Percentiles rank a stretch among this genome's conserved stretches.
These are phyloP conservation scores for Clinocottus analis DNA, from an alignment of 2,113 vertebrate species.

Conservation along the genomic window DNA sequence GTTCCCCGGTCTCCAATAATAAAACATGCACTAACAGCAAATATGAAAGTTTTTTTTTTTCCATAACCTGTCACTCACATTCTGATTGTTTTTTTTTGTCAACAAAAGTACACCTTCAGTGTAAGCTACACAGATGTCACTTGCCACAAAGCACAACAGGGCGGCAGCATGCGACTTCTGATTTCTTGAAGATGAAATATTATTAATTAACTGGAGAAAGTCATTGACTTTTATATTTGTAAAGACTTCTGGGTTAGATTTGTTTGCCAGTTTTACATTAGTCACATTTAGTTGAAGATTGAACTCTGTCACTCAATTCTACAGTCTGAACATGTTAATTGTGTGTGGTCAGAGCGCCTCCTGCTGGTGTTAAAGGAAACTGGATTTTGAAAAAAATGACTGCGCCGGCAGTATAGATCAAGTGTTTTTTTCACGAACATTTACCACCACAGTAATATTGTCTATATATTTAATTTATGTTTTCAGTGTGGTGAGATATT, in stretches of 20 bases:
- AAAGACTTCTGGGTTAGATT: neutral
- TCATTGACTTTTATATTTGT: constrained; percentile 22
- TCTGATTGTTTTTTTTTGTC: constrained; percentile 18
- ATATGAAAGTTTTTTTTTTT: constrained; percentile 16
- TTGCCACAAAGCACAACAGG: neutral
- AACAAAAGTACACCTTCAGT: constrained; percentile 21
- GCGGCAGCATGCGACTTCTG: neutral
- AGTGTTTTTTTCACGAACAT: neutral
- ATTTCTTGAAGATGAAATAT: neutral
- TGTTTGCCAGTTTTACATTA: neutral
- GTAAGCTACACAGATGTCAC: neutral
- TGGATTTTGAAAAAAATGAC: neutral
- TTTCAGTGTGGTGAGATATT: neutral
- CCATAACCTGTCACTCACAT: constrained; percentile 27
- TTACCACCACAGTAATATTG: neutral
- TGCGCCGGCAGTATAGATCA: neutral
- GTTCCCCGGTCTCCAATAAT: neutral
- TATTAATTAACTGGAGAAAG: constrained; percentile 2
- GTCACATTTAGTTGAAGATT: constrained; percentile 27
- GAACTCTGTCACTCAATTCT: neutral
- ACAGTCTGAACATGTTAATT: neutral
- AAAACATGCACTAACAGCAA: constrained; percentile 1
- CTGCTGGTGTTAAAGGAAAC: constrained; percentile 63
- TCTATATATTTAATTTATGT: too few relatives aligned
- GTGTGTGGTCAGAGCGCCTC: constrained; percentile 60